A percentile compares a stretch with the other conserved stretches of the same genome.
phyloP scores from a whole-genome alignment of 2,888 invertebrate species.

The Acanthoscelides obtectus region DNA sequence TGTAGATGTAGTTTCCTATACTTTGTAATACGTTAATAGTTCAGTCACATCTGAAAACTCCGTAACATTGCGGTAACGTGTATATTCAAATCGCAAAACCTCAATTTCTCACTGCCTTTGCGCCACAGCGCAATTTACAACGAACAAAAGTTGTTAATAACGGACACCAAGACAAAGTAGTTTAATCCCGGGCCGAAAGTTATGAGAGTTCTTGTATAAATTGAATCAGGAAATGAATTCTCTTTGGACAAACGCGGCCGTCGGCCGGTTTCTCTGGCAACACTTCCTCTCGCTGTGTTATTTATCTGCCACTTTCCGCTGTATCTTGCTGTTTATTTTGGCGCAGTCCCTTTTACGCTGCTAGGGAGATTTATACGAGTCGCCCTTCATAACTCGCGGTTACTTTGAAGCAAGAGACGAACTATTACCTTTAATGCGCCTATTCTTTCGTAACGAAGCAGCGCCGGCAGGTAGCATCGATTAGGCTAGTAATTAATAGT shows the following conservation, averaged over 20 bases:
- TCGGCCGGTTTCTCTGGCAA: slow-evolving; percentile 14
- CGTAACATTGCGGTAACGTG: not conserved
- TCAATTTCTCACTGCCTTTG: not conserved
- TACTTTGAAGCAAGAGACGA: not conserved
- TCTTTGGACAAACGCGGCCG: slow-evolving; percentile 40
- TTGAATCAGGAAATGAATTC: slow-evolving; percentile 47
- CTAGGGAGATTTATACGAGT: not conserved
- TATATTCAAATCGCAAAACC: not conserved
- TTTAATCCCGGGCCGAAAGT: slow-evolving; percentile 36
- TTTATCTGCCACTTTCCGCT: slow-evolving; percentile 43
- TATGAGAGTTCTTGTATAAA: slow-evolving; percentile 43
- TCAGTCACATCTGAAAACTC: not conserved
- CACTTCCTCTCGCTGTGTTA: slow-evolving; percentile 38
- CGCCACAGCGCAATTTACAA: not conserved
- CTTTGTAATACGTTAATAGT: too few species aligned
- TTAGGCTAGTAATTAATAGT: too few species aligned
- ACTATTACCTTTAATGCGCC: too few species aligned
- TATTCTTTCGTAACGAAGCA: too few species aligned
- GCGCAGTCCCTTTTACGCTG: slow-evolving; percentile 4
- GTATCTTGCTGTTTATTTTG: slow-evolving; percentile 22
- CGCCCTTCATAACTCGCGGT: not conserved
- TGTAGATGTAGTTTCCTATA: too few species aligned
- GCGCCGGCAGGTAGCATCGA: too few species aligned
- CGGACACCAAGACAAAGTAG: slow-evolving; percentile 39
- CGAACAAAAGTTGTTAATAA: not conserved